phyloP scores from a whole-genome alignment of 2,888 invertebrate species.

The Dicranocentrus wangi region DNA sequence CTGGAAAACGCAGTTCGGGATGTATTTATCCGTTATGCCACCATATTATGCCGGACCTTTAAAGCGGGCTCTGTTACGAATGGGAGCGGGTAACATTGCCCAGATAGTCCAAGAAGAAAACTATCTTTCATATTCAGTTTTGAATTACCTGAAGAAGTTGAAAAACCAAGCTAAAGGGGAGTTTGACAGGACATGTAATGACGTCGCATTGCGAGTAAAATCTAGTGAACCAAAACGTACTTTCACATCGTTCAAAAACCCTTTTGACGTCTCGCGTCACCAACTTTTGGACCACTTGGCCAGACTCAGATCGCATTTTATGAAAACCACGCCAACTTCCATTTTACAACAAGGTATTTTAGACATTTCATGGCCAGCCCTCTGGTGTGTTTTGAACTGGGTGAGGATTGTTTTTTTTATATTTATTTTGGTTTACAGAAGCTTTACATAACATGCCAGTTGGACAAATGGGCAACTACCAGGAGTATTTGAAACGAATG shows the following conservation, averaged over 20 bases:
- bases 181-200: constrained; percentile 89
- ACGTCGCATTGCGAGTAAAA: constrained; percentile 75
- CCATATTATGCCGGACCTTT: constrained; percentile 94
- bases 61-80: constrained; percentile 89
- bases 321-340: constrained; percentile 79
- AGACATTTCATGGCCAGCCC: not conserved
- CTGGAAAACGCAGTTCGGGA: constrained; percentile 94
- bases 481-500: constrained; percentile 96
- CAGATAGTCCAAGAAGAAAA: constrained; percentile 95
- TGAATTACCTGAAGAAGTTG: constrained; percentile 94
- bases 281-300: constrained; percentile 93
- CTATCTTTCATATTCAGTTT: constrained; percentile 91
- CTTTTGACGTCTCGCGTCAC: constrained; percentile 93
- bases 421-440: constrained; percentile 52
- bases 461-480: constrained; percentile 99
- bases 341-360: constrained; percentile 70
- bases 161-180: constrained; percentile 95
- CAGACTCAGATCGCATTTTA: constrained; percentile 94
- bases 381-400: not conserved
- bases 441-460: constrained; percentile 93
- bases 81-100: constrained; percentile 90
- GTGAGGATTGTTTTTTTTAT: not conserved
- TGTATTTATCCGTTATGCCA: constrained; percentile 96
- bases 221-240: constrained; percentile 76
- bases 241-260: constrained; percentile 84